These are phyloP conservation scores for Drosophila melanosoma DNA, from an alignment of 2,888 invertebrate genomes.

Conservation along the genomic window DNA sequence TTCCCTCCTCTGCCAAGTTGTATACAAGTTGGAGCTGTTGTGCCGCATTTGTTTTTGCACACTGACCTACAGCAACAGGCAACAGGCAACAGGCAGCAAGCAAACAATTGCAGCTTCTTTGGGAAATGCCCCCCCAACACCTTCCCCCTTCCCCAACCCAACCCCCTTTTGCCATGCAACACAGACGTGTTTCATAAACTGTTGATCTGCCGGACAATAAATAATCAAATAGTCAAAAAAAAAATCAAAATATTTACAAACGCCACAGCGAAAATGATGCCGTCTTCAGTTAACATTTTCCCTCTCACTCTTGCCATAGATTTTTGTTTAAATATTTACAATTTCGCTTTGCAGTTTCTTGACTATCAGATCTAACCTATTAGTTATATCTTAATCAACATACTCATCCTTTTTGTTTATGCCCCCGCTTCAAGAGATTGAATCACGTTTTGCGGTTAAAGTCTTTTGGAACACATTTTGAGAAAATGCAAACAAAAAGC, in stretches of 20 bases:
- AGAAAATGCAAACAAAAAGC: constrained; percentile 11
- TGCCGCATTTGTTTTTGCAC: constrained; percentile 77
- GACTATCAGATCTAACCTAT: constrained; percentile 39
- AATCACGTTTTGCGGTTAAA: constrained; percentile 62
- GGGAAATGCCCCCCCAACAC: constrained; percentile 19
- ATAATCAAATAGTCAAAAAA: constrained; percentile 70
- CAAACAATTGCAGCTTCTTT: constrained; percentile 74
- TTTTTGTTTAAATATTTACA: constrained; percentile 74
- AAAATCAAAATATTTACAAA: constrained; percentile 78
- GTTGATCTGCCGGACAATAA: constrained; percentile 68
- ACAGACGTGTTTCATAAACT: constrained; percentile 47
- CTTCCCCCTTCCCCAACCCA: constrained; percentile 13
- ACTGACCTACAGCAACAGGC: constrained; percentile 83
- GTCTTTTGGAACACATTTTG: constrained; percentile 17
- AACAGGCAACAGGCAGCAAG: constrained; percentile 53
- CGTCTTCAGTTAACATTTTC: constrained; percentile 56
- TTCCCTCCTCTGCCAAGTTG: constrained; percentile 36
- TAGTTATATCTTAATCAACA: constrained; percentile 30
- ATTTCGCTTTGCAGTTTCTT: constrained; percentile 48
- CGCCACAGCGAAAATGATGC: constrained; percentile 55
- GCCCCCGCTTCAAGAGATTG: constrained; percentile 14
- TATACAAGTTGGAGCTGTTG: constrained; percentile 53
- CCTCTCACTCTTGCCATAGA: neutral
- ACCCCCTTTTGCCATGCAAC: neutral
- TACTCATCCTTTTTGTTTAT: constrained; percentile 32